A percentile compares a stretch with the other conserved stretches of the same genome.
These are phyloP conservation scores for Caenorhabditis briggsae DNA, from an alignment of 1,140 invertebrate species.

Conservation along the genomic window DNA sequence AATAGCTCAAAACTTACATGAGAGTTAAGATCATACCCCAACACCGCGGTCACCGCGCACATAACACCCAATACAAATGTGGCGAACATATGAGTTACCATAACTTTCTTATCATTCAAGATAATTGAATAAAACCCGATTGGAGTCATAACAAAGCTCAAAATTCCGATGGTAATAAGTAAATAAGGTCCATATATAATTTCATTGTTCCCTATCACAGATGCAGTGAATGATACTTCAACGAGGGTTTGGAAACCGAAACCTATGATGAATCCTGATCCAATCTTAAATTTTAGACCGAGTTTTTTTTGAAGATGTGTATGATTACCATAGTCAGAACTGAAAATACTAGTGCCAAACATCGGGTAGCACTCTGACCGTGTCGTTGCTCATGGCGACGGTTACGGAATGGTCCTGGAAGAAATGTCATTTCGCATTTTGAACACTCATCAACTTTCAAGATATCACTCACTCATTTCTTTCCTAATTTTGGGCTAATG, in stretches of 20 bases:
- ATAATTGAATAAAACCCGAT: constrained; percentile 29
- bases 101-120: constrained; percentile 19
- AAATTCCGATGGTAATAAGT: not conserved
- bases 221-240: constrained; percentile 9
- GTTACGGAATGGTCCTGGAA: not conserved
- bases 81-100: constrained; percentile 20
- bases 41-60: constrained; percentile 7
- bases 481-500: not conserved
- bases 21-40: constrained; percentile 27
- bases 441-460: too few species aligned
- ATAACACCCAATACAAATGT: not conserved
- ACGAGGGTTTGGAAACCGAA: constrained; percentile 14
- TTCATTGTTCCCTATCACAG: constrained; percentile 9
- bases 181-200: constrained; percentile 16
- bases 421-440: too few species aligned
- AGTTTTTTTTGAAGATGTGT: too few species aligned
- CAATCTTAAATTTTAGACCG: not conserved
- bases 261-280: constrained; percentile 7
- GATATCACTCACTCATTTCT: constrained; percentile 18
- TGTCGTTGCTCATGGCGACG: not conserved
- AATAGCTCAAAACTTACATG: not conserved
- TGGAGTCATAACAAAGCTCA: constrained; percentile 46
- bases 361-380: not conserved
- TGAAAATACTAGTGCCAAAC: constrained; percentile 10
- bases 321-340: not conserved